Evolutionary conservation across 1,140 invertebrate species (phyloP), one percentile per base, ranked within the genome.

Genomic region (Drosophila ambigua): DNA sequence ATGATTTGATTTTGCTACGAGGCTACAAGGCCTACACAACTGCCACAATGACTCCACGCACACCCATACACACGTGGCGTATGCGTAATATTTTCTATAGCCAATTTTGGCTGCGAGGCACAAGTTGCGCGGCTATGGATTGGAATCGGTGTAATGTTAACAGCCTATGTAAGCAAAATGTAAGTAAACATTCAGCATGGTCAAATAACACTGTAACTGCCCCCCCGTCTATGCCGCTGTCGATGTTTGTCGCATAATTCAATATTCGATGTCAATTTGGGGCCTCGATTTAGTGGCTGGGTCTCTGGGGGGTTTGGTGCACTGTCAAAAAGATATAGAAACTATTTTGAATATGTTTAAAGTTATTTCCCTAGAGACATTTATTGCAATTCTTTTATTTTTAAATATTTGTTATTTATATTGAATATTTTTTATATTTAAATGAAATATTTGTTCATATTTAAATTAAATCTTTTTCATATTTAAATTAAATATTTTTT

Each of bases 1-100:
- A 87, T 87, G 81, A 85, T 85, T 81, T 85, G 81, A 85, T 85
- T 81, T 80, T 53, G 58, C 65, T 50, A 24, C 23, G 20, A 16
- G 66, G 64, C 54, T 58, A 52, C 45, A 69, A 43, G 31, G 31
- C n/a, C 51, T 24, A 11, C n/a, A 20, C n/a, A 20, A 26, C 15
- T 11, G 2, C 2, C 4, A n/a, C 66, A 68, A 49, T 66, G 62
- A 9, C 20, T 20, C 20, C 7, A 64, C 11, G 64, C 64, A 23
- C 26, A 58, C 16, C 16, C 48, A 57, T 41, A 41, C 66, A 55
- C 66, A 43, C 44, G 24, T 55, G 64, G 66, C 66, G 64, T 58
- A 69, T 69, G 63, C 64, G 51, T 69, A 50, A 69, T 69, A 58
- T 57, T 69, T 68, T 68, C 68, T 68, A 35, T 24, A 35, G 39